Percentiles rank a stretch among this genome's conserved stretches.
phyloP scores from a whole-genome alignment of 2,888 invertebrate species.

The Himalopsyche anomala region DNA sequence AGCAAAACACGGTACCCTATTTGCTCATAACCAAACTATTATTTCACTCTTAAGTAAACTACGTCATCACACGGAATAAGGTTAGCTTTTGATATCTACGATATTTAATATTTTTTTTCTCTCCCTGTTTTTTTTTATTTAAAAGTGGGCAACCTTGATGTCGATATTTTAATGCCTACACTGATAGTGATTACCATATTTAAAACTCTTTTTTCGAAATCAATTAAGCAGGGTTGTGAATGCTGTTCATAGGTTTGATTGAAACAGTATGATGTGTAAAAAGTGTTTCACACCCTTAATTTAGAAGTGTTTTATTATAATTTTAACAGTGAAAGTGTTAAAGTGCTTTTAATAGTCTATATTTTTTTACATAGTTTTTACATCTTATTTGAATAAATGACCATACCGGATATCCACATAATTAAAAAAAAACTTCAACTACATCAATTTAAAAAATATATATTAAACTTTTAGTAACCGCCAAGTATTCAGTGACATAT shows the following conservation, averaged over 20 bases:
- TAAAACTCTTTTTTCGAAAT: not conserved
- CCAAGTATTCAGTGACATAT: too few species aligned
- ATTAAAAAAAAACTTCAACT: too few species aligned
- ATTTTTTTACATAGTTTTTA: too few species aligned
- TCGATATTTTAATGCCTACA: slow-evolving; percentile 15
- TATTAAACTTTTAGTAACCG: too few species aligned
- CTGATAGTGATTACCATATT: slow-evolving; percentile 18
- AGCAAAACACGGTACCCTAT: slow-evolving; percentile 55
- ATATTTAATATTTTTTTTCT: slow-evolving; percentile 12
- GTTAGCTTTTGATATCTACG: slow-evolving; percentile 43
- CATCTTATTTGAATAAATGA: too few species aligned
- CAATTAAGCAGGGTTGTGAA: not conserved
- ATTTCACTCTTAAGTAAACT: slow-evolving; percentile 39
- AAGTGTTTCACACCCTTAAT: slow-evolving; percentile 13
- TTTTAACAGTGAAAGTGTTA: not conserved
- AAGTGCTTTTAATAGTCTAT: too few species aligned
- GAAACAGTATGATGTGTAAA: slow-evolving; percentile 9
- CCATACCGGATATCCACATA: too few species aligned
- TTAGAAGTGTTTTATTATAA: not conserved
- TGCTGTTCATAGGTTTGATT: not conserved
- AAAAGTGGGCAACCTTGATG: slow-evolving; percentile 39
- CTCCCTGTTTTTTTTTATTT: not conserved
- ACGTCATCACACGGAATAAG: slow-evolving; percentile 49
- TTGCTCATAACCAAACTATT: slow-evolving; percentile 48
- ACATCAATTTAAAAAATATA: too few species aligned